phyloP scores from a whole-genome alignment of 2,888 invertebrate genomes.

The Lordiphosa fenestrarum region DNA sequence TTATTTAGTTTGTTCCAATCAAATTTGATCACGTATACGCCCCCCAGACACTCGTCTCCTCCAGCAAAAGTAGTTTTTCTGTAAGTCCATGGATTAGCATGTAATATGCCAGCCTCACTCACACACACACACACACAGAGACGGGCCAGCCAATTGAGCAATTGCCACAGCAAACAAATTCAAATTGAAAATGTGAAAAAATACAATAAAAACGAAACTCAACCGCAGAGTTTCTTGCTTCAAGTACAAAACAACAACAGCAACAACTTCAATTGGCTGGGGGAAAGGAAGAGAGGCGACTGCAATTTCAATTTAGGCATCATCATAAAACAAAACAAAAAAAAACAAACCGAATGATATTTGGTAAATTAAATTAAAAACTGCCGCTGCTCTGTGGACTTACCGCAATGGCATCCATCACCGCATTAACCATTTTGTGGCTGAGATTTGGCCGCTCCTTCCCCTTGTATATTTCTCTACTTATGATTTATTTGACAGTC shows the following conservation, averaged over 20 bases:
- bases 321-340: slow-evolving; percentile 13
- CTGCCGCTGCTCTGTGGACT: slow-evolving; percentile 41
- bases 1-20: too few relatives aligned
- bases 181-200: slow-evolving; percentile 71
- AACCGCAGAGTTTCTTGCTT: slow-evolving; percentile 59
- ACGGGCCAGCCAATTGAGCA: slow-evolving; percentile 70
- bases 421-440: slow-evolving; percentile 79
- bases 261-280: slow-evolving; percentile 64
- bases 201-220: slow-evolving; percentile 31
- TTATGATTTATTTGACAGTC: slow-evolving; percentile 63
- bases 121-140: slow-evolving; percentile 38
- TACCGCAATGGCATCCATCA: slow-evolving; percentile 81
- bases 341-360: slow-evolving; percentile 15
- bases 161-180: slow-evolving; percentile 75
- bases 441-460: slow-evolving; percentile 6
- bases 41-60: slow-evolving; percentile 44
- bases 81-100: slow-evolving; percentile 69
- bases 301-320: slow-evolving; percentile 63
- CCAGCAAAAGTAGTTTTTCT: slow-evolving; percentile 21
- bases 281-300: slow-evolving; percentile 15
- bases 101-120: slow-evolving; percentile 53
- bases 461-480: slow-evolving; percentile 20
- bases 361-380: slow-evolving; percentile 57
- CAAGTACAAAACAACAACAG: slow-evolving; percentile 40
- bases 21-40: slow-evolving; percentile 48